phyloP scores from a whole-genome alignment of 2,888 invertebrate species.

The Phengaris alcon region DNA sequence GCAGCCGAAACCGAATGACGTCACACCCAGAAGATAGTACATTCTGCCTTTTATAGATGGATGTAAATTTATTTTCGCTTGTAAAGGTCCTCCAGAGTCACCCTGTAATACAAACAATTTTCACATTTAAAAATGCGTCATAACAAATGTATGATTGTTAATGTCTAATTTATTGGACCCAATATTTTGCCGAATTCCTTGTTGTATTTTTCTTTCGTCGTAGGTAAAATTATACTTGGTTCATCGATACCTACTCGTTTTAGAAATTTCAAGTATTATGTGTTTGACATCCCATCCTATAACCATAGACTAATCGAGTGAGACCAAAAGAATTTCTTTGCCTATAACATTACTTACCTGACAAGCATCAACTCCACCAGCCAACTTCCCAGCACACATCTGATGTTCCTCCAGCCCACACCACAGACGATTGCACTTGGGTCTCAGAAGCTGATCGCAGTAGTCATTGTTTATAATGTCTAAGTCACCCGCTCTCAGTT shows the following conservation, averaged over 20 bases:
- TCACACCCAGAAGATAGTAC: constrained; percentile 43
- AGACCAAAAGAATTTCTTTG: no score
- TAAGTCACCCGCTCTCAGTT: constrained; percentile 16
- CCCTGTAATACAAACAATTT: constrained; percentile 64
- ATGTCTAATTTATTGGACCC: no score
- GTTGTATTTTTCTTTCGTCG: no score
- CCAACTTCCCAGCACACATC: constrained; percentile 42
- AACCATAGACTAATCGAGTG: no score
- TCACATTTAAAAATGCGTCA: neutral
- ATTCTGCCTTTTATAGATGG: constrained; percentile 36
- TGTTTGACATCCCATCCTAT: no score
- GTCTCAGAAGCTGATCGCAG: constrained; percentile 36
- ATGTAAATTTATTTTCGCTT: constrained; percentile 51
- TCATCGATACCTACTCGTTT: no score
- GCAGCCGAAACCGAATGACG: constrained; percentile 45
- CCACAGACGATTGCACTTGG: constrained; percentile 38
- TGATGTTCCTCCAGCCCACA: constrained; percentile 39
- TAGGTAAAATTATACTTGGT: no score
- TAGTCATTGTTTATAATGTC: neutral
- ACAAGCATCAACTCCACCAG: constrained; percentile 42
- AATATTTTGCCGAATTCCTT: no score
- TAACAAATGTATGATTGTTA: no score
- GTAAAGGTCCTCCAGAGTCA: constrained; percentile 85
- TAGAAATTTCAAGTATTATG: no score
- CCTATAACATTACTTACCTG: constrained; percentile 33